phyloP scores from a whole-genome alignment of 2,113 vertebrate species.

The Phaethornis superciliosus region DNA sequence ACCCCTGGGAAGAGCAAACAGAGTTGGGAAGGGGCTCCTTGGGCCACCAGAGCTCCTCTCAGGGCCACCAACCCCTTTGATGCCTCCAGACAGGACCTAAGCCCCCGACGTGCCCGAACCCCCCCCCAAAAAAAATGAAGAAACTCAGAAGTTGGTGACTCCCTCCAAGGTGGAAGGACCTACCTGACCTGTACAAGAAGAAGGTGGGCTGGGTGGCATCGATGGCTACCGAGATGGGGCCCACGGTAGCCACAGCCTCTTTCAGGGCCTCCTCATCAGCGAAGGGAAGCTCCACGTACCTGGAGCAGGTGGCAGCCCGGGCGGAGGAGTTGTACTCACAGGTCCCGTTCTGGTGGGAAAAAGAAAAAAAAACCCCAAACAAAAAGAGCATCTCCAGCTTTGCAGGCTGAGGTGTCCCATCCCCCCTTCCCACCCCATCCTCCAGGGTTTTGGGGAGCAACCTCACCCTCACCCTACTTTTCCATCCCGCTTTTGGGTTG shows the following conservation, averaged over 20 bases:
- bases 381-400: background rate
- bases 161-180: background rate
- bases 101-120: background rate
- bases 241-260: constrained; percentile 79
- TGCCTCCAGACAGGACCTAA: no score
- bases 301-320: constrained; percentile 85
- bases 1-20: constrained; percentile 76
- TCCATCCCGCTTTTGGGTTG: no score
- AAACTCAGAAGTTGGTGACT: no score
- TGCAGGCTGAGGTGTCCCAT: fast-evolving
- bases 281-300: constrained; percentile 62
- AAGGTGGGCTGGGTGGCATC: constrained; percentile 82
- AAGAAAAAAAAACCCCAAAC: no score
- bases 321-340: constrained; percentile 78
- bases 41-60: background rate
- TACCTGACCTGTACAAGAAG: constrained; percentile 85
- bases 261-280: constrained; percentile 78
- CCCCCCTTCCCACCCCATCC: fast-evolving
- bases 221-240: constrained; percentile 88
- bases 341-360: constrained; percentile 69
- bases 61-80: background rate
- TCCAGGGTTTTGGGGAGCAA: background rate
- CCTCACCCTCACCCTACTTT: no score
- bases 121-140: no score
- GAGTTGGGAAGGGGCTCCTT: background rate